phyloP scores from a whole-genome alignment of 1,140 invertebrate genomes.

The Chrysoperla carnea region DNA sequence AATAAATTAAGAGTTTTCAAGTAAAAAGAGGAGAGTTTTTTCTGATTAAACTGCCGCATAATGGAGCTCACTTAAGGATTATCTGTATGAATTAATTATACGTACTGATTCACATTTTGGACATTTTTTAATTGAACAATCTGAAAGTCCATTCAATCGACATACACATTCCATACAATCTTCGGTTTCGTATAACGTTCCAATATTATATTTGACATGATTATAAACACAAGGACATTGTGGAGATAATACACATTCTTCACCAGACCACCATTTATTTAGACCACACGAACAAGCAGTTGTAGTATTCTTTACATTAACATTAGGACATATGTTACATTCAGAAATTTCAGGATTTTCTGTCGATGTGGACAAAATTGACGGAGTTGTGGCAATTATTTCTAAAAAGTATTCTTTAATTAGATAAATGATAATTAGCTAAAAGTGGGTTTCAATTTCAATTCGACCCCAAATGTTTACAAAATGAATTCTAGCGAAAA shows the following conservation, averaged over 20 bases:
- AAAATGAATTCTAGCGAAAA: no score
- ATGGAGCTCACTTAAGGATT: slow-evolving; percentile 6
- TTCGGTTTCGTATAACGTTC: slow-evolving; percentile 41
- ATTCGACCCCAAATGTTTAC: no score
- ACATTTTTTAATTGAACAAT: slow-evolving; percentile 48
- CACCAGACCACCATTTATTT: slow-evolving; percentile 48
- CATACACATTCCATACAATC: slow-evolving; percentile 64
- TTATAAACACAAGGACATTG: slow-evolving; percentile 60
- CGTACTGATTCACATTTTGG: slow-evolving; percentile 35
- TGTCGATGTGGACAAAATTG: slow-evolving; percentile 5
- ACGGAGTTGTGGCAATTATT: slow-evolving; percentile 1
- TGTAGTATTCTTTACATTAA: slow-evolving; percentile 4
- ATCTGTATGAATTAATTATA: slow-evolving; percentile 10
- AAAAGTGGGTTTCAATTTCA: no score
- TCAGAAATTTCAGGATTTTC: slow-evolving; percentile 13
- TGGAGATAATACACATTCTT: slow-evolving; percentile 40
- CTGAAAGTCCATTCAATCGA: slow-evolving; percentile 43
- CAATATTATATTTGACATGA: slow-evolving; percentile 51
- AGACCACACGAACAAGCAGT: slow-evolving; percentile 25
- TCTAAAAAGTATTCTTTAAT: no score
- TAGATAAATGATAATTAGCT: no score
- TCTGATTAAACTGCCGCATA: no score
- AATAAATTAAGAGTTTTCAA: no score
- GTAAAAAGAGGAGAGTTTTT: no score
- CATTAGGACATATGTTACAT: slow-evolving; percentile 29